Evolutionary conservation across 1,140 invertebrate species (phyloP), one percentile per base, ranked within the genome.

Genomic region (Helicoverpa zea): DNA sequence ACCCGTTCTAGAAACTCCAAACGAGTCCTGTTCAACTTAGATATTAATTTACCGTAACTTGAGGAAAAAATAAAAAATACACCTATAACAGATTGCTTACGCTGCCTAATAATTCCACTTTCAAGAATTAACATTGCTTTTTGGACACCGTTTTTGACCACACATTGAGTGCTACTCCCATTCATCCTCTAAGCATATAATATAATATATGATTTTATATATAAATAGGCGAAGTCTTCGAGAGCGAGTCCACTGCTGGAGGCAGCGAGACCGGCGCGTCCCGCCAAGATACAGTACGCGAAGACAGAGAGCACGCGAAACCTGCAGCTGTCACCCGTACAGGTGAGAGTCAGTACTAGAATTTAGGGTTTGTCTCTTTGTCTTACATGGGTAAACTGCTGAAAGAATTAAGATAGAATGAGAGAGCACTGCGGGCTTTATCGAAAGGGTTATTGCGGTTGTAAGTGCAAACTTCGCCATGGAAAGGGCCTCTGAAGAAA

Each of bases 311-410:
- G 86, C 83, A 90, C 94, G 72, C 86, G 95, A 81, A 94, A 89
- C 86, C 88, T 95, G 85, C 91, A 92, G 86, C 91, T 95, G 75
- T 93, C 95, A 13, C 94, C 94, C 83, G 94, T 95, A 47, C 95
- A 95, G 94, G 95, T 95, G 84, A 75, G 35, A 5, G 7, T 35
- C 3, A 35, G 3, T 3, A 35, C 7, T 3, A 35, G 7, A 35
- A 35, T 35, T 35, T 2, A 7, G 35, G 3, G 7, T 35, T 35
- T 23, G 23, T 23, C 23, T 23, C 1, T 23, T 2, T 23, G 23
- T 23, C 23, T 23, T 23, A 23, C 23, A 23, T 2, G 23, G 23
- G 23, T 23, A 2, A 23, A 2, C 23, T 23, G 2, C 23, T 23
- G 23, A 23, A 23, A 23, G 23, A 2, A 23, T 23, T 23, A 23